Base-by-base conservation (phyloP, 2,113 vertebrate species). In the Saimiri boliviensis region DNA sequence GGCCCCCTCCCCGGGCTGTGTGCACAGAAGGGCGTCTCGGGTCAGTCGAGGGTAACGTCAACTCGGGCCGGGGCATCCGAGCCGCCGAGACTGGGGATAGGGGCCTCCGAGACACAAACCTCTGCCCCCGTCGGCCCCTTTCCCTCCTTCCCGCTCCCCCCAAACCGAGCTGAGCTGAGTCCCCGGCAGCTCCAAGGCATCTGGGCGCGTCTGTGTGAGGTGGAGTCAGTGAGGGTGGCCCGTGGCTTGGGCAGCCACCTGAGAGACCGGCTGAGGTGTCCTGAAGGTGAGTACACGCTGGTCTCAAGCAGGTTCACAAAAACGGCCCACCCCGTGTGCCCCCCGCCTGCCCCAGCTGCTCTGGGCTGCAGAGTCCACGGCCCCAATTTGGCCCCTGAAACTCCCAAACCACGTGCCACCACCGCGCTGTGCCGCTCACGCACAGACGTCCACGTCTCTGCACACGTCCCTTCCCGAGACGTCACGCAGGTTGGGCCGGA, bases 201-300 rank as follows among this genome's bases (percentile, higher is more conserved):
- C 94, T 4, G 92, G 94, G 94, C 1, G 6, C 17, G 52, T n/a
- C 42, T 79, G 93, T 97, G 97, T 97, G 89, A 95, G 92, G 98
- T 88, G 95, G 97, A 98, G 98, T 99, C 99, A 99, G 99, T 98
- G 99, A 99, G 98, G 98, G 98, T 98, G 98, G 98, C 98, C 98
- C 98, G 98, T 99, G 98, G 98, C 98, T 97, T 98, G 98, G 98
- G 98, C 96, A 98, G 98, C 98, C 98, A 98, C 98, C 98, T 97
- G 96, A 98, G 99, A 98, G 97, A 96, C 93, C 95, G 96, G 98
- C 98, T 96, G 98, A 98, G 99, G 98, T 98, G 97, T 98, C 94
- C 96, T 45, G 60, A 98, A 99, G 99, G 99, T 99, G 99, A 99
- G 99, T 99, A 99, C 98, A 94, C 97, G 96, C 98, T 98, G 97